phyloP scores from a whole-genome alignment of 2,888 invertebrate genomes.

The Ophion obscuratus region DNA sequence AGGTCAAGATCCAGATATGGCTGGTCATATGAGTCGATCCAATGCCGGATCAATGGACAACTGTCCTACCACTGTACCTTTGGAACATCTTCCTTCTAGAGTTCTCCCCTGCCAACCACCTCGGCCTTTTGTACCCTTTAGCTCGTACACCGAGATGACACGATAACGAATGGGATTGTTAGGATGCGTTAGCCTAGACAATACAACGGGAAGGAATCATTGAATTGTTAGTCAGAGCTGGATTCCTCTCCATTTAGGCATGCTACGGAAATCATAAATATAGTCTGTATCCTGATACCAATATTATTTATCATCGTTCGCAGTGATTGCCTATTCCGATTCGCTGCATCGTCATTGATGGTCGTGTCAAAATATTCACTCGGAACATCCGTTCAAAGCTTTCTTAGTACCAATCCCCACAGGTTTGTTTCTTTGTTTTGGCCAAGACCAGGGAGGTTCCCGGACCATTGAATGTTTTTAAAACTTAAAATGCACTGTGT shows the following conservation, averaged over 20 bases:
- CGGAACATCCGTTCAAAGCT: neutral
- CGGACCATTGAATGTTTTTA: neutral
- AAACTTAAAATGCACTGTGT: neutral
- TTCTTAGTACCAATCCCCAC: neutral
- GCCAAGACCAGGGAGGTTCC: neutral
- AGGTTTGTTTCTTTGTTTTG: neutral
- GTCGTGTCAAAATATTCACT: neutral
- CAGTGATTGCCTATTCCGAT: neutral
- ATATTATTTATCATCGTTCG: neutral
- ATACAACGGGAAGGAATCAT: no score
- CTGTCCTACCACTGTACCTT: neutral
- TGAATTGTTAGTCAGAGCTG: no score
- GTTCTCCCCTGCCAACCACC: no score
- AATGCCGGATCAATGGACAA: conserved; percentile 8
- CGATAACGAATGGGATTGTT: neutral
- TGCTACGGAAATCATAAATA: neutral
- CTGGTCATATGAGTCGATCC: neutral
- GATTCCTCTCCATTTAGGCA: neutral
- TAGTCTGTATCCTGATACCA: neutral
- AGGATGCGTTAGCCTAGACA: neutral
- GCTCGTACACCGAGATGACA: neutral
- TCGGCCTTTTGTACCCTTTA: neutral
- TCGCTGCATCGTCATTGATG: neutral
- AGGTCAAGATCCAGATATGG: neutral
- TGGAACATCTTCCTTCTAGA: neutral